phyloP scores from a whole-genome alignment of 1,140 invertebrate genomes.

The Matsumurasca onukii region DNA sequence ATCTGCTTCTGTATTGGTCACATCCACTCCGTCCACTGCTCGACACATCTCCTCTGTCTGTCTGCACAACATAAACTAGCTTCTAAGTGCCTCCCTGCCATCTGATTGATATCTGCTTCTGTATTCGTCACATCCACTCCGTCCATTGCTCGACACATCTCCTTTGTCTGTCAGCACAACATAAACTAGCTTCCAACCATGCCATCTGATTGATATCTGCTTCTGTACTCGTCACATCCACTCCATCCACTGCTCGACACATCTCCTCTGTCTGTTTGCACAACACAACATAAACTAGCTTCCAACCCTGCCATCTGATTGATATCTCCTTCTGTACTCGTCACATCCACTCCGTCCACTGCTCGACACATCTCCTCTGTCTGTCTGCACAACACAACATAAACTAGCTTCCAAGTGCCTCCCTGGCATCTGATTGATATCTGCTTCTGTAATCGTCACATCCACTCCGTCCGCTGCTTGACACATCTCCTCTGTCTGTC shows the following conservation, averaged over 20 bases:
- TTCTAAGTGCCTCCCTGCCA: constrained; percentile 75
- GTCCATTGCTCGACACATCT: constrained; percentile 74
- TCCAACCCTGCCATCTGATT: constrained; percentile 72
- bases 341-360: constrained; percentile 61
- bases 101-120: constrained; percentile 74
- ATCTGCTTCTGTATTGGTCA: constrained; percentile 69
- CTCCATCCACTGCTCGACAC: constrained; percentile 65
- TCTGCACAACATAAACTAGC: constrained; percentile 37
- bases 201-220: constrained; percentile 76
- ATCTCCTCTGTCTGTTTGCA: constrained; percentile 76
- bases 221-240: constrained; percentile 66
- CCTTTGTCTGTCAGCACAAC: constrained; percentile 69
- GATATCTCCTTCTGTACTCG: constrained; percentile 72
- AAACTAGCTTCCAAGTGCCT: constrained; percentile 76
- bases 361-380: constrained; percentile 76
- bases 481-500: constrained; percentile 76
- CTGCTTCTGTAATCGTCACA: constrained; percentile 66
- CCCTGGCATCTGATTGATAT: constrained; percentile 74
- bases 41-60: constrained; percentile 78
- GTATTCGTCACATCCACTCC: constrained; percentile 62
- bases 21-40: constrained; percentile 63
- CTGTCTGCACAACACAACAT: no score
- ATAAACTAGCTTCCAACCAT: no score
- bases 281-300: no score
- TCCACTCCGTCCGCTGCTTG: constrained; percentile 65